phyloP scores from a whole-genome alignment of 23 tunicate genomes.

The Phallusia fumigata region DNA sequence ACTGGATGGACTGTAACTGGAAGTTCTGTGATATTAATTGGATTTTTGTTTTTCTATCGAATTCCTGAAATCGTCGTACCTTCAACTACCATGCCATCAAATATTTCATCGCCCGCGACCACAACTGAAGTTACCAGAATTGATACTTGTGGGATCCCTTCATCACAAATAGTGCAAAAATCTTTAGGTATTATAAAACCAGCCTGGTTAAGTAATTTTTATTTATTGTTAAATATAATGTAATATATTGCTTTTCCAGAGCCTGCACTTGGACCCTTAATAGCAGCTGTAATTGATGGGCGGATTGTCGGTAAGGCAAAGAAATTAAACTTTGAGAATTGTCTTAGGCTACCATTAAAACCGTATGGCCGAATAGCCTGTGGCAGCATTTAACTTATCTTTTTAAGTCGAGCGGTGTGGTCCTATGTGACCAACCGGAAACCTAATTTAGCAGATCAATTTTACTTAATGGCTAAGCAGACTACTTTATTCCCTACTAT shows the following conservation, averaged over 20 bases:
- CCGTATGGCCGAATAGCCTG: no score
- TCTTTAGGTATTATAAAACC: not conserved
- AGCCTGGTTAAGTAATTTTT: not conserved
- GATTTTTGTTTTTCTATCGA: conserved; percentile 47
- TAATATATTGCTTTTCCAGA: conserved; percentile 9
- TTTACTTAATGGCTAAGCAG: no score
- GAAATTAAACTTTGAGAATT: no score
- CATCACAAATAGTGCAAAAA: not conserved
- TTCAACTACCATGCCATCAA: conserved; percentile 3
- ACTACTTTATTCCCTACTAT: no score
- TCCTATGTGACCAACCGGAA: no score
- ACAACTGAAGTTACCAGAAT: conserved; percentile 20
- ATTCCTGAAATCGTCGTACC: conserved; percentile 13
- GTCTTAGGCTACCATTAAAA: no score
- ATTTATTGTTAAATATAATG: not conserved
- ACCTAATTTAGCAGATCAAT: no score
- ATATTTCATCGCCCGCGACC: not conserved
- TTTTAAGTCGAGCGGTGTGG: no score
- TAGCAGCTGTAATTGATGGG: conserved; percentile 24
- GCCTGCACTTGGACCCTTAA: conserved; percentile 28
- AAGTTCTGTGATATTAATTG: conserved; percentile 47
- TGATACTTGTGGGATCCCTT: not conserved
- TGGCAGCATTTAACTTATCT: no score
- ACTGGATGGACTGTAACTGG: conserved; percentile 60
- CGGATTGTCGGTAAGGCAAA: conserved; percentile 39